A percentile compares a stretch with the other conserved stretches of the same genome.
phyloP scores from a whole-genome alignment of 2,113 vertebrate species.

The Marcusenius ussheri region DNA sequence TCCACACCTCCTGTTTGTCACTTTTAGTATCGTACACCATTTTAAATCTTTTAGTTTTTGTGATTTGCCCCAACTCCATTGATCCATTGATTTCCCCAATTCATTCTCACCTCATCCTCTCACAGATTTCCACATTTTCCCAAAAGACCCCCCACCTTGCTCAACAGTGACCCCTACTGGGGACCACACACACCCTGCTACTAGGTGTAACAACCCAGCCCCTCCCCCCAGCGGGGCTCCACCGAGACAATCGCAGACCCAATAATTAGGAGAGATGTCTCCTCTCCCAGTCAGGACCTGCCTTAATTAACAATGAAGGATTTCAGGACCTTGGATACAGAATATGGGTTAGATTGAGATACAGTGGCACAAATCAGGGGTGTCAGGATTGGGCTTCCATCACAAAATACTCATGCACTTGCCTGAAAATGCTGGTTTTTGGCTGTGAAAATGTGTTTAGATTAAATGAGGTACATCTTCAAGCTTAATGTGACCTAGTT shows the following conservation, averaged over 20 bases:
- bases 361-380: background rate
- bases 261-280: background rate
- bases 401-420: background rate
- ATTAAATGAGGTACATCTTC: background rate
- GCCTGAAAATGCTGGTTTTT: background rate
- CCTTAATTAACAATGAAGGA: background rate
- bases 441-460: background rate
- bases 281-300: background rate
- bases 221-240: background rate
- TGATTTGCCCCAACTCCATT: background rate
- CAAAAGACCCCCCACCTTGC: background rate
- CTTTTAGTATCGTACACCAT: background rate
- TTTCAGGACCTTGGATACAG: background rate
- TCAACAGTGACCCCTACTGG: too few relatives aligned
- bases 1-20: background rate
- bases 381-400: background rate
- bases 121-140: background rate
- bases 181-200: background rate
- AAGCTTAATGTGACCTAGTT: background rate
- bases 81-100: background rate
- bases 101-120: background rate
- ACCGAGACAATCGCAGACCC: background rate
- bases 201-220: background rate
- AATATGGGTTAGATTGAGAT: background rate
- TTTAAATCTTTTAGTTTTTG: background rate